Conservation (phyloP, 2,113 vertebrate species). For the Psittacara wagleri region DNA sequence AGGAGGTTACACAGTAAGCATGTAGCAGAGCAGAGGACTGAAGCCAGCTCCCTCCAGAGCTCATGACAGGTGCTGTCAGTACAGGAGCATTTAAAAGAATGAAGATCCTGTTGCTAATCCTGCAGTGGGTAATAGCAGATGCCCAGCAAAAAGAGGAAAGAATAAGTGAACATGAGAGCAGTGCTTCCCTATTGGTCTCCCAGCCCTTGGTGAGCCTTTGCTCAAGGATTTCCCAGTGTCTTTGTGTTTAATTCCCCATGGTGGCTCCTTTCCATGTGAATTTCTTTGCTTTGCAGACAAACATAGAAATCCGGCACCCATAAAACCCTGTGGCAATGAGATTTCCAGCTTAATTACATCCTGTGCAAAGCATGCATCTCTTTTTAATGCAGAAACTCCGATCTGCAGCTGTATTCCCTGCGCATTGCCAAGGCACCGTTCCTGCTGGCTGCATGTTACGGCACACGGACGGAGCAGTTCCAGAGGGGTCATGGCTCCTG, state of each 20-base stretch:
- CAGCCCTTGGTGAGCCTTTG: background rate
- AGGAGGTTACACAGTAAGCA: background rate
- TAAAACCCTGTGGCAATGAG: background rate
- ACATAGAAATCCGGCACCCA: background rate
- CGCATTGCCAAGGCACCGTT: background rate
- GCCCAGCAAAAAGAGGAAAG: background rate
- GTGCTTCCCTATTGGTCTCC: background rate
- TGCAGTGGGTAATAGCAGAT: background rate
- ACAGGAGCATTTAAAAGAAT: background rate
- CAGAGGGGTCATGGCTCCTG: background rate
- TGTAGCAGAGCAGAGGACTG: background rate
- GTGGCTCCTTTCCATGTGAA: background rate
- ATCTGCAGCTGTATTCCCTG: background rate
- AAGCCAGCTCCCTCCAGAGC: background rate
- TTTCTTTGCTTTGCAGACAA: background rate
- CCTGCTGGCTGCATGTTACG: accelerated
- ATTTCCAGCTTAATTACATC: background rate
- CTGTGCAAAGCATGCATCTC: background rate
- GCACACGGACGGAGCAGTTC: accelerated
- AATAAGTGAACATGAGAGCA: background rate
- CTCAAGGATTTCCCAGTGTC: background rate
- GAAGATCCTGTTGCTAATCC: background rate
- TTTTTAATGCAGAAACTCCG: background rate
- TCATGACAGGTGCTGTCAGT: background rate
- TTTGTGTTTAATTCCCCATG: background rate